These are phyloP conservation scores for human (Homo sapiens) DNA, from an alignment of 2,113 vertebrate species.

Conservation along the genomic window DNA sequence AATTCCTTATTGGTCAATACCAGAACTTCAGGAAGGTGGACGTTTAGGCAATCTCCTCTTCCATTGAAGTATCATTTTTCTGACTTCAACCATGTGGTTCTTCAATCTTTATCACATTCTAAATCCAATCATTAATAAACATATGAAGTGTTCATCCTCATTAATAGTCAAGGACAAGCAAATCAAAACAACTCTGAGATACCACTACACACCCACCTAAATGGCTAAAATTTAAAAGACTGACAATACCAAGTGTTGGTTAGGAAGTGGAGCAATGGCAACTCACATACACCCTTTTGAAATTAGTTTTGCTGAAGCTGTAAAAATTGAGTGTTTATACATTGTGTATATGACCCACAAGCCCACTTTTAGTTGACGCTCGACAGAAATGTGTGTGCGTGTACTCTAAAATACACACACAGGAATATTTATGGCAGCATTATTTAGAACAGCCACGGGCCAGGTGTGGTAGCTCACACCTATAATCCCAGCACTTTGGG, in stretches of 20 bases:
- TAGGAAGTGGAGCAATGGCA: neutral
- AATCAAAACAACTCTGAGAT: neutral
- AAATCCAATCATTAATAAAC: neutral
- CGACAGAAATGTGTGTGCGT: neutral
- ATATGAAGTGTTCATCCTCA: neutral
- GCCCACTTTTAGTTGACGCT: neutral
- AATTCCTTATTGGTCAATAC: neutral
- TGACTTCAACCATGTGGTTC: neutral
- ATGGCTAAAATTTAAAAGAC: neutral
- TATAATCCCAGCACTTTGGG: no score
- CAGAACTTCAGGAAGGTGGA: neutral
- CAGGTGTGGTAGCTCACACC: no score
- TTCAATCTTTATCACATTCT: neutral
- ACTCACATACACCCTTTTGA: neutral
- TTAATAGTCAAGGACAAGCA: neutral
- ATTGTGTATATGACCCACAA: neutral
- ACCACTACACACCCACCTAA: neutral
- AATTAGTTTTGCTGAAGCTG: neutral
- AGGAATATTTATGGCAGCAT: neutral
- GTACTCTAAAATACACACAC: neutral
- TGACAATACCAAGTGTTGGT: neutral
- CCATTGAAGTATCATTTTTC: neutral
- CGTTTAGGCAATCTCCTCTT: neutral
- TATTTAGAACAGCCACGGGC: neutral
- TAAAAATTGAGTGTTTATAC: neutral